Base-by-base conservation (phyloP, 2,797 vertebrate species). In the Clarias platycephalus region DNA sequence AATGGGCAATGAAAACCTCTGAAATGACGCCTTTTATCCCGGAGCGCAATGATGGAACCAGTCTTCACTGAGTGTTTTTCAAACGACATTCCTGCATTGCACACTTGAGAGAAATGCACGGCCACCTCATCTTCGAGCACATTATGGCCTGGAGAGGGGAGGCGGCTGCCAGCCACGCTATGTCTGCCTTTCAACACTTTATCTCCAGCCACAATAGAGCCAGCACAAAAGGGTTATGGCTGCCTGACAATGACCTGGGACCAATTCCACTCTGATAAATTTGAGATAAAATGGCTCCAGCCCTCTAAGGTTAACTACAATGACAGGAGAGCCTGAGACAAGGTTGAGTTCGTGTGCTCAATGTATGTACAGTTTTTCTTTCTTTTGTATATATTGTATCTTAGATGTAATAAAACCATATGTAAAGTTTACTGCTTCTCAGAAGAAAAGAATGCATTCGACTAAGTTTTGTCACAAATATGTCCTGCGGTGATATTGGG, bases 241-340 rank as follows among this genome's bases (percentile, higher is more conserved):
- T 80, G 82, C 85, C 88, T 55, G 68, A 86, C 88, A 90, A 88
- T 90, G 90, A 93, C 92, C 90, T 89, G 58, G 58, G 86, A 88
- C 83, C 90, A 84, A 88, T 88, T 87, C 84, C 88, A 88, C 86
- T 86, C 82, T 90, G 90, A 93, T 92, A 89, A 90, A 90, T 91
- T 89, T 85, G 75, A 91, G 92, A 93, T 92, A 92, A 91, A 91
- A 91, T 86, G 83, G 86, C 83, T 87, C 57, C 53, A 93, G 91
- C 90, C 87, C 89, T 86, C 88, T 76, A 83, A 75, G 85, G 85
- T 92, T 92, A 91, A 91, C 89, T 90, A 90, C 82, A 86, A 77
- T 26, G 80, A 85, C 31, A 55, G 63, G 44, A 34, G 68, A 58
- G 13, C 44, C 53, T 8, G 22, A 44, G 81, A 64, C 16, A 63